Percentiles rank a stretch among this genome's conserved stretches.
phyloP scores from a whole-genome alignment of 1,140 invertebrate genomes.

The Polyergus mexicanus region DNA sequence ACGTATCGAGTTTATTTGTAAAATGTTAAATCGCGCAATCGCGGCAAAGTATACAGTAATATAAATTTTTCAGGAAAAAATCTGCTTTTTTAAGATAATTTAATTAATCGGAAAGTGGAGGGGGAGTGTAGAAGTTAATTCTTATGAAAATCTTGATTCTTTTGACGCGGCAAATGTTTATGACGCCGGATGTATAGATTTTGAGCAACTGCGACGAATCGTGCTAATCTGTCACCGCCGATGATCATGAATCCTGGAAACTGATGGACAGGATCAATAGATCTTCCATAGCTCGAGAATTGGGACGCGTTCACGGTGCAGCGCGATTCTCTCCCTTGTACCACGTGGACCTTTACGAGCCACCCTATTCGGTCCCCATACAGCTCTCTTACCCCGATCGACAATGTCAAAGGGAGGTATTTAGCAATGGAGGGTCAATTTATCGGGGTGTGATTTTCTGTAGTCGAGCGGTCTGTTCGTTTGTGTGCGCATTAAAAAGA shows the following conservation, averaged over 20 bases:
- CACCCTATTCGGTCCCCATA: slow-evolving; percentile 52
- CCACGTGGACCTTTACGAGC: slow-evolving; percentile 50
- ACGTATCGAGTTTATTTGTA: slow-evolving; percentile 17
- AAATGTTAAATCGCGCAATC: neutral
- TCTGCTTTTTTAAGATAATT: neutral
- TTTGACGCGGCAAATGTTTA: neutral
- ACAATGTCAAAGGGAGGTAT: slow-evolving; percentile 84
- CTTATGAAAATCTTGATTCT: slow-evolving; percentile 2
- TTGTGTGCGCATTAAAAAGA: neutral
- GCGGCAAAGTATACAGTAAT: neutral
- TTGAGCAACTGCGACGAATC: slow-evolving; percentile 30
- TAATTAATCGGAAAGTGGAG: neutral
- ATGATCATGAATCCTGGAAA: slow-evolving; percentile 60
- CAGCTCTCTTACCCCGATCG: slow-evolving; percentile 68
- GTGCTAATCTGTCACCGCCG: slow-evolving; percentile 61
- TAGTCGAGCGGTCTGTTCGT: slow-evolving; percentile 56
- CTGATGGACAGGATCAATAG: slow-evolving; percentile 68
- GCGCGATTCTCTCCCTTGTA: slow-evolving; percentile 52
- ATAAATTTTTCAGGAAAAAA: neutral
- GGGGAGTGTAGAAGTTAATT: neutral
- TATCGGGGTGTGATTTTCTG: slow-evolving; percentile 84
- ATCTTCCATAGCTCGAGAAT: slow-evolving; percentile 56
- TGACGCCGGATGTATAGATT: neutral
- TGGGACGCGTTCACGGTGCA: slow-evolving; percentile 14
- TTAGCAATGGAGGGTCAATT: slow-evolving; percentile 85